Evolutionary conservation across 2,888 invertebrate genomes (phyloP).

Genomic region (Calameuta filiformis): DNA sequence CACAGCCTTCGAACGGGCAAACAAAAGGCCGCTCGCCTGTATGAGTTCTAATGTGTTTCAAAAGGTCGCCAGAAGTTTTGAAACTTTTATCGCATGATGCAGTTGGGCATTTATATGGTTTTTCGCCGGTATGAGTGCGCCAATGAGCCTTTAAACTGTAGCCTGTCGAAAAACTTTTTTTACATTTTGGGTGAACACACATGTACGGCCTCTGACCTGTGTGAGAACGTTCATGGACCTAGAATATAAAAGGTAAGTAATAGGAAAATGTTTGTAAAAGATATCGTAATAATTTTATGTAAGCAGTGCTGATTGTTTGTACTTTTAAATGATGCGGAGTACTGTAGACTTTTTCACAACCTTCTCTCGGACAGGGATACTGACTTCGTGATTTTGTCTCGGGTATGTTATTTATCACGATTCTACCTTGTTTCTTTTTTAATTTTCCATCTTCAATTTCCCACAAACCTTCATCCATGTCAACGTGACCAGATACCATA

Average conservation of each 20-base stretch:
- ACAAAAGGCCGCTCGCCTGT: conserved; percentile 67
- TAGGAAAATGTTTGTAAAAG: background rate
- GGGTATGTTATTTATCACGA: conserved; percentile 51
- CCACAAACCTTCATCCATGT: conserved; percentile 49
- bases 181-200: conserved; percentile 67
- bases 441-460: conserved; percentile 50
- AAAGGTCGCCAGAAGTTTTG: conserved; percentile 72
- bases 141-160: conserved; percentile 71
- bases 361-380: conserved; percentile 65
- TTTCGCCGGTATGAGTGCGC: conserved; percentile 72
- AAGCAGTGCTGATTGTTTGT: conserved; percentile 15
- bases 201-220: conserved; percentile 68
- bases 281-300: background rate
- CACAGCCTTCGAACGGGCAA: conserved; percentile 69
- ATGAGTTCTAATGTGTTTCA: conserved; percentile 72
- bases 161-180: conserved; percentile 69
- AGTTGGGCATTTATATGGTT: conserved; percentile 70
- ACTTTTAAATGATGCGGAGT: conserved; percentile 69
- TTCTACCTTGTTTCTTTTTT: conserved; percentile 46
- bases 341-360: conserved; percentile 68
- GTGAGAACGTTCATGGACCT: conserved; percentile 70
- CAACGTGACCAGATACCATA: conserved; percentile 50
- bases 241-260: conserved; percentile 21
- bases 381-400: conserved; percentile 41
- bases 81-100: conserved; percentile 70